Base-by-base conservation (phyloP, 2,113 vertebrate species). In the Dipodomys stephensi region DNA sequence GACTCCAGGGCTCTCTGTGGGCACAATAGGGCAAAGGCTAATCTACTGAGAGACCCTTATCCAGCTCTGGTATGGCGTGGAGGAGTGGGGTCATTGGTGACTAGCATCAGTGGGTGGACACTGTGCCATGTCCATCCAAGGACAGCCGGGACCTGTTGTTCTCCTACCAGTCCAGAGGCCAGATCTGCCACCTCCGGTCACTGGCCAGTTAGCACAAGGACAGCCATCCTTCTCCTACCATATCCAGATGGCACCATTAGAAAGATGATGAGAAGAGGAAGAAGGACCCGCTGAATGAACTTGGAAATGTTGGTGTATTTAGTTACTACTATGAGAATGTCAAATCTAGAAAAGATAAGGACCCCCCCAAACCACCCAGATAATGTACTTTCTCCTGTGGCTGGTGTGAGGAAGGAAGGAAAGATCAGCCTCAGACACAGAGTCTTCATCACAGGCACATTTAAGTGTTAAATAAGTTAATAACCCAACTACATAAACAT, bases 331-430 rank as follows among this genome's bases (percentile, higher is more conserved):
- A 79, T 80, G 19, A 73, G 22, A 86, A 23, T 22, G 3, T 83
- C 72, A 65, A 13, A 80, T 94, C 88, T 84, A 64, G 44, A 72
- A 49, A 65, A 87, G 72, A 80, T 81, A 89, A 73, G 62, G 39
- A 88, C 57, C 76, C 85, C 77, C 22, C 27, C 44, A 39, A 78
- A 60, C 7, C 10, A 57, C 30, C 30, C 20, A 13, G 57, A n/a
- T 83, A 68, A 39, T 5, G 30, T 68, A 28, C 49, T 85, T 95
- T 73, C 57, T 73, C 71, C 57, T 53, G 23, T n/a, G 35, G 46
- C n/a, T 12, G 35, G 39, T 1, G 1, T 44, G 69, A 62, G 62
- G n/a, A 62, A 92, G 90, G 23, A 83, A 89, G 62, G 60, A 71
- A 64, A 78, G 84, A 74, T n/a, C 60, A 28, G 1, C 62, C 62